phyloP scores from a whole-genome alignment of 2,797 vertebrate species.

The Labeo calbasu region DNA sequence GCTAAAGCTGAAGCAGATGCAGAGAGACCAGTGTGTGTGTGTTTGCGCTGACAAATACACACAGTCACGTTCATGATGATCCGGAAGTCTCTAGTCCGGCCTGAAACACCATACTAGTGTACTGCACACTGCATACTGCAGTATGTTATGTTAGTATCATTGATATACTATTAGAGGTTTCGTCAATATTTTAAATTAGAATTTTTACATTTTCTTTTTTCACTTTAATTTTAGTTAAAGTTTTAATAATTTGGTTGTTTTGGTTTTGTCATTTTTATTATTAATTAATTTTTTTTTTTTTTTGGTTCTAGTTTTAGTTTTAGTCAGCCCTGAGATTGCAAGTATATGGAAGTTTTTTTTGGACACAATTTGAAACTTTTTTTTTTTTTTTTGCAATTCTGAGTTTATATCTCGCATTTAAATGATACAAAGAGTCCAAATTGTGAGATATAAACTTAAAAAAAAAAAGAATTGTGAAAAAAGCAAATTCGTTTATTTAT shows the following conservation, averaged over 20 bases:
- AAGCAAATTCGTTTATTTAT: too few species aligned
- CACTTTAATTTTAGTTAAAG: not conserved
- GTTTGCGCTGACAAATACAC: not conserved
- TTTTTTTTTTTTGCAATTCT: too few species aligned
- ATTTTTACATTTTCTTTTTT: not conserved
- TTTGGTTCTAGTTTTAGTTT: not conserved
- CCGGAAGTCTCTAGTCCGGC: not conserved
- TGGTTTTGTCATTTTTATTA: not conserved
- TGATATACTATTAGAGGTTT: not conserved
- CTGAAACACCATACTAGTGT: not conserved
- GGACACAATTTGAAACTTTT: too few species aligned
- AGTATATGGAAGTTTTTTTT: too few species aligned
- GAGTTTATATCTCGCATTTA: too few species aligned
- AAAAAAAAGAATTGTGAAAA: too few species aligned
- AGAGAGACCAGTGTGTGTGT: conserved; percentile 22
- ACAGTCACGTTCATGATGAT: not conserved
- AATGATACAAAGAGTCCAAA: too few species aligned
- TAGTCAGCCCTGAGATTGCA: not conserved
- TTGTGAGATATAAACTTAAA: too few species aligned
- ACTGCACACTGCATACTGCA: not conserved
- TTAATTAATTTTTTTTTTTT: too few species aligned
- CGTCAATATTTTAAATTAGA: not conserved
- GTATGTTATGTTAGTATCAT: not conserved
- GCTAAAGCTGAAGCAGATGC: conserved; percentile 61
- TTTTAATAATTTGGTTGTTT: not conserved